These are phyloP conservation scores for Volucella inanis DNA, from an alignment of 2,888 invertebrate genomes.

Conservation along the genomic window DNA sequence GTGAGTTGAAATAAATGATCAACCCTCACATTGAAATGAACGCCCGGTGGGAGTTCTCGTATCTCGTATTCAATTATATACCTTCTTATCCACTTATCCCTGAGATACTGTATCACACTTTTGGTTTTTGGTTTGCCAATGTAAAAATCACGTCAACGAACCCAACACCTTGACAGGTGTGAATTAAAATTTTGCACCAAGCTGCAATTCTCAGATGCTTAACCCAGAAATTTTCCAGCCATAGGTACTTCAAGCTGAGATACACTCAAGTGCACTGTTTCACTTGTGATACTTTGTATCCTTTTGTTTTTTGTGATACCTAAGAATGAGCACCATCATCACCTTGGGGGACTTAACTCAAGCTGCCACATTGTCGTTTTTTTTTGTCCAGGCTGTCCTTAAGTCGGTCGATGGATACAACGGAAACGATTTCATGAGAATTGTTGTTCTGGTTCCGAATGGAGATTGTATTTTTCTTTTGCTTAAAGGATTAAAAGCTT, in stretches of 20 bases:
- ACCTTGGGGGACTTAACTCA: not conserved
- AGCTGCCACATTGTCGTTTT: too few relatives aligned
- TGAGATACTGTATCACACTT: not conserved
- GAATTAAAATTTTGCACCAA: constrained; percentile 3
- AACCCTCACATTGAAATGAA: constrained; percentile 41
- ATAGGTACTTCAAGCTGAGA: constrained; percentile 7
- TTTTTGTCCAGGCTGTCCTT: too few relatives aligned
- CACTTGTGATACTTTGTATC: constrained; percentile 31
- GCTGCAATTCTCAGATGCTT: constrained; percentile 34
- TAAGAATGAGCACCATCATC: not conserved
- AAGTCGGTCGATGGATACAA: too few relatives aligned
- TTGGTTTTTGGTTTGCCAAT: not conserved
- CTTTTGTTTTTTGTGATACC: not conserved
- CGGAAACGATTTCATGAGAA: too few relatives aligned
- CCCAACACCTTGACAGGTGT: constrained; percentile 9
- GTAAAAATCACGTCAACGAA: constrained; percentile 46
- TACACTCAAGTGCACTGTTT: not conserved
- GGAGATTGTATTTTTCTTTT: too few relatives aligned
- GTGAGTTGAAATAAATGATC: constrained; percentile 41
- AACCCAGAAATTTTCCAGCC: constrained; percentile 6
- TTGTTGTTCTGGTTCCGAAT: too few relatives aligned
- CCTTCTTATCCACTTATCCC: constrained; percentile 26
- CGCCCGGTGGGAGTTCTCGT: not conserved
- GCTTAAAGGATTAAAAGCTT: too few relatives aligned
- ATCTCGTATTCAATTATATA: constrained; percentile 21